phyloP scores from a whole-genome alignment of 2,888 invertebrate genomes.

The Dryomyza anilis region DNA sequence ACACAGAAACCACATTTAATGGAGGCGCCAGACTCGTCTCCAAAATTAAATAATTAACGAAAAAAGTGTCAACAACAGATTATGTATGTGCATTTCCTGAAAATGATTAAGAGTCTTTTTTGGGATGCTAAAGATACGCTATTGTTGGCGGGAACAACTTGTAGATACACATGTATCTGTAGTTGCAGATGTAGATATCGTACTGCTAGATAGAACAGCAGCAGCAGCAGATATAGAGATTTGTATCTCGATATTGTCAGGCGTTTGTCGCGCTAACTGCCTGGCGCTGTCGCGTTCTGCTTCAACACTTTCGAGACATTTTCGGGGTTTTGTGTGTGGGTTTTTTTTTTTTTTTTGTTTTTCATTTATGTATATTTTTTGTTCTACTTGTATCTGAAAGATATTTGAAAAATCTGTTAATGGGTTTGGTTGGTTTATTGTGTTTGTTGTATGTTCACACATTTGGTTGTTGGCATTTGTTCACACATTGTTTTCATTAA shows the following conservation, averaged over 20 bases:
- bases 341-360: neutral
- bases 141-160: too few species aligned
- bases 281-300: constrained; percentile 26
- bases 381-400: neutral
- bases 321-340: neutral
- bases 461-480: constrained; percentile 39
- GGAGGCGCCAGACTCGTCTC: constrained; percentile 2
- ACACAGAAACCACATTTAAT: constrained; percentile 3
- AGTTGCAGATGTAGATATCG: too few species aligned
- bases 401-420: constrained; percentile 21
- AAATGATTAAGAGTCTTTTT: constrained; percentile 34
- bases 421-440: neutral
- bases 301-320: constrained; percentile 37
- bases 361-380: neutral
- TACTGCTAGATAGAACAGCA: too few species aligned
- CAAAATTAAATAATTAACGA: constrained; percentile 30
- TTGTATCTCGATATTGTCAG: too few species aligned
- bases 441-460: neutral
- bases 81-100: constrained; percentile 26
- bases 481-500: constrained; percentile 60
- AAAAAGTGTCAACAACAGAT: constrained; percentile 33
- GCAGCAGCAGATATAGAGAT: too few species aligned
- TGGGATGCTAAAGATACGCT: neutral
- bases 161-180: too few species aligned
- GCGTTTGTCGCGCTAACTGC: neutral